Conservation (phyloP, 1,140 invertebrate species). For the Leptoteleia sp. region DNA sequence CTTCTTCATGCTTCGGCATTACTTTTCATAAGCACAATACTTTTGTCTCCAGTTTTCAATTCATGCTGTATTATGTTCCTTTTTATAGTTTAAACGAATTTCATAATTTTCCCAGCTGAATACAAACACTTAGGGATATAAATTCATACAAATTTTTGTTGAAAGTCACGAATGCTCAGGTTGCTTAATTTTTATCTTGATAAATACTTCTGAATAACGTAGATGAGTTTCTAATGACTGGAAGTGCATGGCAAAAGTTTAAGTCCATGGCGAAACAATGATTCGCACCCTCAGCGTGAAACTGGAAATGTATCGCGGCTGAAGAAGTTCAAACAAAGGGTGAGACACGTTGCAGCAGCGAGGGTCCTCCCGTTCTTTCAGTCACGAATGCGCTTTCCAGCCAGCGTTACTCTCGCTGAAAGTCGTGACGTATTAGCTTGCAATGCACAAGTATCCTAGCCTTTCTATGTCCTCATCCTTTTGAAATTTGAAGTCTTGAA, state of each 20-base stretch:
- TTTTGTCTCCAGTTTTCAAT: too few relatives aligned
- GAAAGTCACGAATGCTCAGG: conserved; percentile 25
- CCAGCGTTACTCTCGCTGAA: conserved; percentile 42
- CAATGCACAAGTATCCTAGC: conserved; percentile 61
- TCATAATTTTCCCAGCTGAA: neutral
- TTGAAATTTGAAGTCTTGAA: conserved; percentile 54
- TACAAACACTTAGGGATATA: conserved; percentile 15
- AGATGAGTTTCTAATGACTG: conserved; percentile 60
- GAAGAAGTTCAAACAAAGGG: conserved; percentile 78
- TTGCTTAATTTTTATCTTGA: conserved; percentile 33
- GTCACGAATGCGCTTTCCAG: conserved; percentile 63
- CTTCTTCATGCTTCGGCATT: too few relatives aligned
- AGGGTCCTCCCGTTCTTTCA: conserved; percentile 68
- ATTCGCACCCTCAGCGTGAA: conserved; percentile 76
- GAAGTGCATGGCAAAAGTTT: conserved; percentile 66
- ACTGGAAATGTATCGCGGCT: conserved; percentile 77
- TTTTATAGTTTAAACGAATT: neutral
- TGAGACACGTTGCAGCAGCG: conserved; percentile 66
- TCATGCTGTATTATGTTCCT: too few relatives aligned
- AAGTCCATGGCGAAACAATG: conserved; percentile 71
- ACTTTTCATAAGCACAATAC: too few relatives aligned
- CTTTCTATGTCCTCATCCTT: conserved; percentile 50
- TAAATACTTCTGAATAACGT: conserved; percentile 49
- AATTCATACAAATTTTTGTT: conserved; percentile 12
- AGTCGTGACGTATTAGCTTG: conserved; percentile 68